Evolutionary conservation across 2,888 invertebrate species (phyloP).

Genomic region (Drosophila gaucha): DNA sequence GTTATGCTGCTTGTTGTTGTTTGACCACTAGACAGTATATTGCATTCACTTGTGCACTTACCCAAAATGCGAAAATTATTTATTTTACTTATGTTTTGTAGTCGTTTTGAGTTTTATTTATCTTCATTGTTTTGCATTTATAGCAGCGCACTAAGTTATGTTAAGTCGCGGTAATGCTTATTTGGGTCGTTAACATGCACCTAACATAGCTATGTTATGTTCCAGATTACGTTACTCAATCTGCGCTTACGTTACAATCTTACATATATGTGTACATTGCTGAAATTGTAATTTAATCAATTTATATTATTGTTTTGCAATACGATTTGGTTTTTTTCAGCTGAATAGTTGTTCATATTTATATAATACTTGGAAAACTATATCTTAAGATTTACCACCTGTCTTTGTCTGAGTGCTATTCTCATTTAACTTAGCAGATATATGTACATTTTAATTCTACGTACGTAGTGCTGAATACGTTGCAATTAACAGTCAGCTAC

Average conservation of each 20-base stretch:
- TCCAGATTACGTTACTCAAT: slow-evolving; percentile 8
- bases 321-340: background rate
- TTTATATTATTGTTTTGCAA: background rate
- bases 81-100: slow-evolving; percentile 40
- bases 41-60: slow-evolving; percentile 21
- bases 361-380: background rate
- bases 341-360: background rate
- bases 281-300: background rate
- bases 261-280: slow-evolving; percentile 6
- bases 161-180: slow-evolving; percentile 35
- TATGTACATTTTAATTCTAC: background rate
- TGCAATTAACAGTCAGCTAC: too few relatives aligned
- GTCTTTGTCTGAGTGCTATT: background rate
- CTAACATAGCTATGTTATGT: slow-evolving; percentile 25
- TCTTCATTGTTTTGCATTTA: slow-evolving; percentile 51
- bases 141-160: slow-evolving; percentile 37
- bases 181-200: slow-evolving; percentile 12
- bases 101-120: slow-evolving; percentile 38
- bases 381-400: background rate
- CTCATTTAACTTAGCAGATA: background rate
- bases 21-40: background rate
- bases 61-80: slow-evolving; percentile 30
- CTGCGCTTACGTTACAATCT: slow-evolving; percentile 25
- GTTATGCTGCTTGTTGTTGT: background rate
- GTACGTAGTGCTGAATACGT: background rate